Percentiles rank a stretch among this genome's conserved stretches.
Evolutionary conservation across 37 sponge, comb jelly and placozoan species (phyloP).

Genomic region (Cliona cf. orientalis): DNA sequence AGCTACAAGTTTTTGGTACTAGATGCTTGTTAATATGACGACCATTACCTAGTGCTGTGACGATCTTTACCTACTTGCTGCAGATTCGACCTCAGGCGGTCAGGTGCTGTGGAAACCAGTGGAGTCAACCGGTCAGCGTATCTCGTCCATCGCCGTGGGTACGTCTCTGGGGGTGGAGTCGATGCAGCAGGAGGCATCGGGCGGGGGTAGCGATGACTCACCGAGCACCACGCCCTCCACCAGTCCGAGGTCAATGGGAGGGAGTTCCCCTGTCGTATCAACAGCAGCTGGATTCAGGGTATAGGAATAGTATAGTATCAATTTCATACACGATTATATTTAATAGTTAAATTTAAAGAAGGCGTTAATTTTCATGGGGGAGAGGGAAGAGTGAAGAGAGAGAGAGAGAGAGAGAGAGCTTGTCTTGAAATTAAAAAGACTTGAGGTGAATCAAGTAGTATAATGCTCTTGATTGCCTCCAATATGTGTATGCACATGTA

Average conservation of each 20-base stretch:
- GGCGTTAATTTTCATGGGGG: too few relatives aligned
- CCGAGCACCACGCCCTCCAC: slow-evolving; percentile 12
- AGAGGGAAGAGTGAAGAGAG: too few relatives aligned
- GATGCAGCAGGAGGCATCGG: slow-evolving; percentile 10
- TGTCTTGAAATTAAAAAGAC: not conserved
- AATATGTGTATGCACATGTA: not conserved
- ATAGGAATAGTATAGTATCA: too few relatives aligned
- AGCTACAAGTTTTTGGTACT: too few relatives aligned
- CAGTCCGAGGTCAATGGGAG: too few relatives aligned
- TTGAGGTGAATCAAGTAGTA: not conserved
- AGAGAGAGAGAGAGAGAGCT: not conserved
- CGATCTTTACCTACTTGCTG: not conserved
- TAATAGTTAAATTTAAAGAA: too few relatives aligned
- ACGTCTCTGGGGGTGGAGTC: not conserved
- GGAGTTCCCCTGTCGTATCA: too few relatives aligned
- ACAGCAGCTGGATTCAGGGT: too few relatives aligned
- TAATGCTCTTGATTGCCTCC: not conserved
- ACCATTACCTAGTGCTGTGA: too few relatives aligned
- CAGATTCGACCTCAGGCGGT: slow-evolving; percentile 3
- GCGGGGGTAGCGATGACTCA: slow-evolving; percentile 16
- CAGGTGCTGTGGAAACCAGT: slow-evolving; percentile 17
- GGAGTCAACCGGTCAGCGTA: slow-evolving; percentile 9
- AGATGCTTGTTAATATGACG: too few relatives aligned
- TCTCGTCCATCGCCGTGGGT: not conserved
- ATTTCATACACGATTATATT: too few relatives aligned